phyloP scores from a whole-genome alignment of 2,113 vertebrate species.

The Callocephalon fimbriatum region DNA sequence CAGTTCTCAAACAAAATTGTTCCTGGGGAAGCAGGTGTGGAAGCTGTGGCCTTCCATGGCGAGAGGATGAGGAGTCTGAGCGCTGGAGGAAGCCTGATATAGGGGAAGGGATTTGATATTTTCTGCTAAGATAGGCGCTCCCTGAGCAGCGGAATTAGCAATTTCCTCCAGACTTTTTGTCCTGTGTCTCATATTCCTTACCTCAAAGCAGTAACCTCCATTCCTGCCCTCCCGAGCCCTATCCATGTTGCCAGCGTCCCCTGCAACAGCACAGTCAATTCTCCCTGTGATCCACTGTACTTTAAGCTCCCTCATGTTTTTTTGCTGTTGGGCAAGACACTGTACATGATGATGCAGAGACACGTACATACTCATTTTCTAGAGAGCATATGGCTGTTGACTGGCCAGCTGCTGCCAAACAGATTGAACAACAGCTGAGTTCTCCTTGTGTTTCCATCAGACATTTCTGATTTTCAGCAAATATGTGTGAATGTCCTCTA shows the following conservation, averaged over 20 bases:
- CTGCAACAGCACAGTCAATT: neutral
- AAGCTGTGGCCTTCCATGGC: neutral
- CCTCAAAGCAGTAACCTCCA: neutral
- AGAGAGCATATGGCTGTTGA: constrained; percentile 3
- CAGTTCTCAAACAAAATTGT: constrained; percentile 16
- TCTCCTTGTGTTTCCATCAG: neutral
- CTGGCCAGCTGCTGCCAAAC: constrained; percentile 39
- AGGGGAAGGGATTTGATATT: neutral
- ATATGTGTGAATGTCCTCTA: constrained; percentile 25
- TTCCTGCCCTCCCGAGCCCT: neutral
- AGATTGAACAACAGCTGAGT: constrained; percentile 61
- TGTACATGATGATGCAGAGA: neutral
- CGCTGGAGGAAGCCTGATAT: neutral
- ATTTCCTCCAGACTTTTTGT: neutral
- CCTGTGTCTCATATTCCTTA: neutral
- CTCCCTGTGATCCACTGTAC: neutral
- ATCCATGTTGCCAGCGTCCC: neutral
- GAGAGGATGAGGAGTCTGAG: constrained; percentile 3
- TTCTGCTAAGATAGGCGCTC: neutral
- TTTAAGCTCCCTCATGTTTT: neutral
- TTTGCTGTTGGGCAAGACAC: neutral
- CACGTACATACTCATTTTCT: neutral
- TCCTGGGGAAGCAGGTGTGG: constrained; percentile 47
- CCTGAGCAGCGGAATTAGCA: neutral
- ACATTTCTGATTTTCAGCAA: constrained; percentile 52